A percentile compares a stretch with the other conserved stretches of the same genome.
phyloP scores from a whole-genome alignment of 1,140 invertebrate species.

The Trypoxylus dichotomus region DNA sequence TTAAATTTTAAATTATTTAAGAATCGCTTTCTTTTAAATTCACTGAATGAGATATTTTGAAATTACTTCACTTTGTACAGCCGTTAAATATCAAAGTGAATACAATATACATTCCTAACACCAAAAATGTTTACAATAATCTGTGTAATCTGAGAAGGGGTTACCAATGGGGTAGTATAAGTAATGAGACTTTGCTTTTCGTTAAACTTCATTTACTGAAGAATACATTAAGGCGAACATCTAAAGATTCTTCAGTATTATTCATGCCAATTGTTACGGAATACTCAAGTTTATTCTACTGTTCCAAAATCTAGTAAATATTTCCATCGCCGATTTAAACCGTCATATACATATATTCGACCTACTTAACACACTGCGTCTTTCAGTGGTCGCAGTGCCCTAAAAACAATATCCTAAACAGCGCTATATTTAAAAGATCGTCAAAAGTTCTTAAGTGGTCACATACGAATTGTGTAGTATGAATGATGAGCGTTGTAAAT shows the following conservation, averaged over 20 bases:
- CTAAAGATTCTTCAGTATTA: background rate
- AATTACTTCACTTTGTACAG: too few relatives aligned
- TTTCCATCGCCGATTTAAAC: background rate
- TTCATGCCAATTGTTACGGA: background rate
- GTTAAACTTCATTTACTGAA: too few relatives aligned
- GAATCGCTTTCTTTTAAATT: too few relatives aligned
- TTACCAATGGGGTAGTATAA: too few relatives aligned
- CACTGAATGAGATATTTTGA: too few relatives aligned
- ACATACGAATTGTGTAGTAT: background rate
- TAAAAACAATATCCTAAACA: background rate
- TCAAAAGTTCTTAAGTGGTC: background rate
- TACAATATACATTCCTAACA: too few relatives aligned
- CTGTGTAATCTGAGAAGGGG: too few relatives aligned
- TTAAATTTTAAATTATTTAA: too few relatives aligned
- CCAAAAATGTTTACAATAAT: too few relatives aligned
- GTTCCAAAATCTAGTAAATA: background rate
- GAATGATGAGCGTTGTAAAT: slow-evolving; percentile 7
- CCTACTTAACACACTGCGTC: background rate
- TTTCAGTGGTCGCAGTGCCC: background rate
- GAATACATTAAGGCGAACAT: background rate
- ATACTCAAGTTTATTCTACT: background rate
- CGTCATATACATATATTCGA: background rate
- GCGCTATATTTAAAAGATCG: background rate
- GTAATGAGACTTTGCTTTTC: too few relatives aligned
- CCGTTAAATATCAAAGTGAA: too few relatives aligned